Conservation (phyloP, 2,888 invertebrate genomes). For the Caenorhabditis sulstoni region DNA sequence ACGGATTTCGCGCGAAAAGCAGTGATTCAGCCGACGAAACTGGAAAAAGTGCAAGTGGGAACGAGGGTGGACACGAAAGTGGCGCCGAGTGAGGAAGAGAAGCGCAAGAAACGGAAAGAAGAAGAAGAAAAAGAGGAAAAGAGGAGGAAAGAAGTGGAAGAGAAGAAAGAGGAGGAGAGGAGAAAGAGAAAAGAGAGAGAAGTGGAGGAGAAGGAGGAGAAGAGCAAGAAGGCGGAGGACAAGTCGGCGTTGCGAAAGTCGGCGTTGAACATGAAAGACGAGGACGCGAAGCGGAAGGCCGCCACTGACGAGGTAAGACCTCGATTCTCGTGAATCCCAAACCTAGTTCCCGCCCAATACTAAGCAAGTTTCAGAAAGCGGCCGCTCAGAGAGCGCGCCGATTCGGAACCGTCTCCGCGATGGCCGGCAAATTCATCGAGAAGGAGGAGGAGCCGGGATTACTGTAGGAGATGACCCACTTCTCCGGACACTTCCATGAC, state of each 20-base stretch:
- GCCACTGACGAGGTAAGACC: constrained; percentile 65
- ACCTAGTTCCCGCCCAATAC: no score
- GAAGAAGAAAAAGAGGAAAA: constrained; percentile 35
- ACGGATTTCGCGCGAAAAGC: constrained; percentile 78
- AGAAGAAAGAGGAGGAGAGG: constrained; percentile 40
- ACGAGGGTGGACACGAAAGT: constrained; percentile 62
- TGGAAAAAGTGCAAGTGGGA: constrained; percentile 69
- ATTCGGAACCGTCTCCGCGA: constrained; percentile 70
- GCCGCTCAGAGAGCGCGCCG: constrained; percentile 72
- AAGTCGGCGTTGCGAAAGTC: constrained; percentile 76
- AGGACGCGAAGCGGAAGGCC: constrained; percentile 75
- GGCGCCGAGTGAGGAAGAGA: constrained; percentile 50
- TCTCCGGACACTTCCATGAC: no score
- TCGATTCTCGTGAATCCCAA: no score
- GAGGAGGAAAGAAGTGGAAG: constrained; percentile 31
- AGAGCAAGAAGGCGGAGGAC: constrained; percentile 66
- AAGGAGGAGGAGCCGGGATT: constrained; percentile 33
- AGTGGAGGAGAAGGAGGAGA: constrained; percentile 31
- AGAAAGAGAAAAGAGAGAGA: constrained; percentile 29
- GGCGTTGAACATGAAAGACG: constrained; percentile 76
- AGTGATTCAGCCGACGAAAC: constrained; percentile 74
- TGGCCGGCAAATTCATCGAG: constrained; percentile 58
- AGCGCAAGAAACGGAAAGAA: constrained; percentile 30
- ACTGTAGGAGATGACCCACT: constrained; percentile 15
- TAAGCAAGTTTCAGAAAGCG: constrained; percentile 68